phyloP scores from a whole-genome alignment of 2,888 invertebrate genomes.

The Orchesella flavescens region DNA sequence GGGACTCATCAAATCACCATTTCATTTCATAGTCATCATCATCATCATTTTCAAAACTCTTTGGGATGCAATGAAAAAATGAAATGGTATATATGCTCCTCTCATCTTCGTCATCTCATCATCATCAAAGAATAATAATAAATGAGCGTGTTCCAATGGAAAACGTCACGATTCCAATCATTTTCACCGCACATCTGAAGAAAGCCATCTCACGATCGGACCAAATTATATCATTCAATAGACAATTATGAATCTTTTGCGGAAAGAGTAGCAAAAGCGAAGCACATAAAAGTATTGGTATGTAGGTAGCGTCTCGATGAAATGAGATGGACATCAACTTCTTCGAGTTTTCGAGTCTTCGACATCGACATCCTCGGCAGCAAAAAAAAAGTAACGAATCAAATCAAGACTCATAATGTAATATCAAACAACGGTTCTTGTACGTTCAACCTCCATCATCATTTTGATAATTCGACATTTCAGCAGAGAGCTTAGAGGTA shows the following conservation, averaged over 20 bases:
- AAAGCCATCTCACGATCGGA: constrained; percentile 69
- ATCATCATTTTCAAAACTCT: constrained; percentile 16
- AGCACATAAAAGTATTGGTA: constrained; percentile 8
- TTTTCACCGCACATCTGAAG: constrained; percentile 68
- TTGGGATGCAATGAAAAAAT: constrained; percentile 8
- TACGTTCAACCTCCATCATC: constrained; percentile 19
- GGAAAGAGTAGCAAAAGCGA: constrained; percentile 21
- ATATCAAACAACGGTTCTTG: constrained; percentile 28
- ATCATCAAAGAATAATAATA: constrained; percentile 53
- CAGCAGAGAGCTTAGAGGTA: constrained; percentile 3
- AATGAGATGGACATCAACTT: not conserved
- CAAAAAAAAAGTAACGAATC: constrained; percentile 9
- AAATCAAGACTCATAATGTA: constrained; percentile 7
- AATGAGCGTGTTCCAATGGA: constrained; percentile 71
- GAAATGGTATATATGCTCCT: too few relatives aligned
- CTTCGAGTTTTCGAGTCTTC: too few relatives aligned
- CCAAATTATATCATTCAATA: constrained; percentile 72
- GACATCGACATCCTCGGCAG: not conserved
- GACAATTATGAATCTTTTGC: constrained; percentile 67
- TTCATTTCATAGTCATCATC: constrained; percentile 41
- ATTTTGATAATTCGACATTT: constrained; percentile 30
- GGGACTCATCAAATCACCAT: constrained; percentile 43
- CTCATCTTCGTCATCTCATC: constrained; percentile 17
- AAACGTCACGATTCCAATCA: constrained; percentile 72
- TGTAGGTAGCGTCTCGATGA: not conserved